phyloP scores from a whole-genome alignment of 1,140 invertebrate species.

The Diabrotica virgifera region DNA sequence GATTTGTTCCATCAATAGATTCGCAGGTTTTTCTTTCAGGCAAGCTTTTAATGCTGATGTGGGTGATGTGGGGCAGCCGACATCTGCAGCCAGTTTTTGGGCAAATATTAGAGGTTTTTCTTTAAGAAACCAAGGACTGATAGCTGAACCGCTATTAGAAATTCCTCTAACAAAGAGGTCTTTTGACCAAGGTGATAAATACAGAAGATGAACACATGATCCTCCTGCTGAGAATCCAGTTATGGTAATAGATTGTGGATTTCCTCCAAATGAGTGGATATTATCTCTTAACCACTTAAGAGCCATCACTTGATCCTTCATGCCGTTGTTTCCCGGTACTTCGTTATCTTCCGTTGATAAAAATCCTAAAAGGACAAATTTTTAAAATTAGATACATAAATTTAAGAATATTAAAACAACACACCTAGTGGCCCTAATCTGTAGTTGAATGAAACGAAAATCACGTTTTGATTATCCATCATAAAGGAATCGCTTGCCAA shows the following conservation, averaged over 20 bases:
- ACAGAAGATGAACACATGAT: slow-evolving; percentile 49
- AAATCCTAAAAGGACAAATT: background rate
- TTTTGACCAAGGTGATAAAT: background rate
- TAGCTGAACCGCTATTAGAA: background rate
- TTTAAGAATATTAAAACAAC: background rate
- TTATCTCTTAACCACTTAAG: slow-evolving; percentile 85
- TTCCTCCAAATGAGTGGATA: slow-evolving; percentile 81
- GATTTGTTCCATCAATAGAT: background rate
- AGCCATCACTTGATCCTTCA: slow-evolving; percentile 85
- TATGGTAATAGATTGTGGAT: slow-evolving; percentile 77
- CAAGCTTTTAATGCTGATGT: background rate
- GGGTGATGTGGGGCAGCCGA: background rate
- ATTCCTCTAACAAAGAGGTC: background rate
- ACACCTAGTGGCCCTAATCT: background rate
- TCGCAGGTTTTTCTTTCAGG: background rate
- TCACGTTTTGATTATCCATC: background rate
- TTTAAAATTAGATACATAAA: background rate
- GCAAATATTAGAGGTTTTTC: background rate
- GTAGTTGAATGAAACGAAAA: background rate
- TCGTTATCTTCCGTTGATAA: background rate
- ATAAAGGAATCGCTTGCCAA: background rate
- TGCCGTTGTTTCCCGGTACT: slow-evolving; percentile 67
- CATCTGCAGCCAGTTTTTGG: background rate
- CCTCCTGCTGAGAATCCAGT: slow-evolving; percentile 90
- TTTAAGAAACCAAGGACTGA: background rate